Conservation (phyloP, 2,797 vertebrate species). For the Danionella dracula region DNA sequence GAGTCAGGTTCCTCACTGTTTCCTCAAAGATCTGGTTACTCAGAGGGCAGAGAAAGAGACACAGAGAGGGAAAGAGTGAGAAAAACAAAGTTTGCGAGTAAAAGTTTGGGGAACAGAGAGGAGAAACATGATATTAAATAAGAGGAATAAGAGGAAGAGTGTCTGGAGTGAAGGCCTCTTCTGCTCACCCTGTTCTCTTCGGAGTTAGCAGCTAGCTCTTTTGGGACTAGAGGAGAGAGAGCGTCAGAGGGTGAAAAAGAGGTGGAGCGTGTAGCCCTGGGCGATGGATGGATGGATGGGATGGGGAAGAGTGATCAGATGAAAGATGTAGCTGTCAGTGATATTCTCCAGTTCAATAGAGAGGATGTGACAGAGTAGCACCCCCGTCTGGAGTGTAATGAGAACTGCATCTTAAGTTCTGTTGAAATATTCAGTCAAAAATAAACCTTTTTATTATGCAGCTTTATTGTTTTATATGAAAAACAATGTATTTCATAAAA, state of each 20-base stretch:
- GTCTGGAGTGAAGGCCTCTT: constrained; percentile 60
- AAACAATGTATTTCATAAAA: too few relatives aligned
- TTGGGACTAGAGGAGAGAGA: constrained; percentile 1
- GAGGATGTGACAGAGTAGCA: neutral
- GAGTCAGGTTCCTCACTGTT: constrained; percentile 90
- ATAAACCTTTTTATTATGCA: too few relatives aligned
- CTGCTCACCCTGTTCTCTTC: neutral
- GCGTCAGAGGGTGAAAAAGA: constrained; percentile 6
- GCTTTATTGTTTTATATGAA: too few relatives aligned
- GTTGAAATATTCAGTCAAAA: too few relatives aligned
- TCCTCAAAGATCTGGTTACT: constrained; percentile 83
- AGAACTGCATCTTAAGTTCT: neutral
- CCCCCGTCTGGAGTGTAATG: neutral
- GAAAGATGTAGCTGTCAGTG: constrained; percentile 55
- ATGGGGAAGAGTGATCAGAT: constrained; percentile 44
- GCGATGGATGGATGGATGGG: constrained; percentile 6
- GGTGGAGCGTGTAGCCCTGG: constrained; percentile 16
- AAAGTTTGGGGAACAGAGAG: constrained; percentile 48
- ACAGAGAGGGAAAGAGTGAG: constrained; percentile 39
- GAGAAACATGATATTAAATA: constrained; percentile 49
- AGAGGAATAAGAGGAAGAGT: constrained; percentile 66
- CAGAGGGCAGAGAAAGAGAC: constrained; percentile 76
- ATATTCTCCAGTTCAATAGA: constrained; percentile 27
- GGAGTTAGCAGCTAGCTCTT: constrained; percentile 25
- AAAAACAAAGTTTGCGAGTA: constrained; percentile 49